Evolutionary conservation across 1,140 invertebrate species (phyloP).

Genomic region (Mactra quadrangularis): DNA sequence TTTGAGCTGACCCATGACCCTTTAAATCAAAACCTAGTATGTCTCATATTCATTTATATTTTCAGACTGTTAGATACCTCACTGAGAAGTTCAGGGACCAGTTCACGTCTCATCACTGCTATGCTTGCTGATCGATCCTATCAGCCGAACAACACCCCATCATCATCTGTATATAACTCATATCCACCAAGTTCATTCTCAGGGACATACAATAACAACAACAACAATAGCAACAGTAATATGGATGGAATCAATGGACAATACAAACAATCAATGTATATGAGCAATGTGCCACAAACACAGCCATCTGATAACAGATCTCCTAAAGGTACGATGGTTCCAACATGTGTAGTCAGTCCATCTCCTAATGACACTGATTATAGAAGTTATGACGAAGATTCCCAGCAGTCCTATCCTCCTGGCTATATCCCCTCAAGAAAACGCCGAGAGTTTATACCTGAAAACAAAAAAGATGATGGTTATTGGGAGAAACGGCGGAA

Average conservation of each 20-base stretch:
- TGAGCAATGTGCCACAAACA: background rate
- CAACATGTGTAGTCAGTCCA: slow-evolving; percentile 67
- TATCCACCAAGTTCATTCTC: slow-evolving; percentile 20
- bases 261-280: slow-evolving; percentile 5
- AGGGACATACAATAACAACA: background rate
- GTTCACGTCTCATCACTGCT: slow-evolving; percentile 47
- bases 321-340: slow-evolving; percentile 49
- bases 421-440: slow-evolving; percentile 86
- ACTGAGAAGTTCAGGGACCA: background rate
- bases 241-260: slow-evolving; percentile 23
- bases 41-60: too few relatives aligned
- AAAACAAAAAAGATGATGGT: slow-evolving; percentile 97
- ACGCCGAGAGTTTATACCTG: slow-evolving; percentile 97
- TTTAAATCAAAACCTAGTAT: too few relatives aligned
- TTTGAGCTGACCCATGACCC: too few relatives aligned
- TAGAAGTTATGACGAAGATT: slow-evolving; percentile 38
- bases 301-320: slow-evolving; percentile 10
- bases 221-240: background rate
- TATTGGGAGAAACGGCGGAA: slow-evolving; percentile 98
- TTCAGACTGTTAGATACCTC: slow-evolving; percentile 56
- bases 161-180: slow-evolving; percentile 25
- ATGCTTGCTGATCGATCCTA: slow-evolving; percentile 47
- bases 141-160: background rate
- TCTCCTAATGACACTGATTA: slow-evolving; percentile 54
- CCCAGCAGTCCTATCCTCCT: background rate